A percentile compares a stretch with the other conserved stretches of the same genome.
These are phyloP conservation scores for Vipera ursinii DNA, from an alignment of 2,797 vertebrate species.

Conservation along the genomic window DNA sequence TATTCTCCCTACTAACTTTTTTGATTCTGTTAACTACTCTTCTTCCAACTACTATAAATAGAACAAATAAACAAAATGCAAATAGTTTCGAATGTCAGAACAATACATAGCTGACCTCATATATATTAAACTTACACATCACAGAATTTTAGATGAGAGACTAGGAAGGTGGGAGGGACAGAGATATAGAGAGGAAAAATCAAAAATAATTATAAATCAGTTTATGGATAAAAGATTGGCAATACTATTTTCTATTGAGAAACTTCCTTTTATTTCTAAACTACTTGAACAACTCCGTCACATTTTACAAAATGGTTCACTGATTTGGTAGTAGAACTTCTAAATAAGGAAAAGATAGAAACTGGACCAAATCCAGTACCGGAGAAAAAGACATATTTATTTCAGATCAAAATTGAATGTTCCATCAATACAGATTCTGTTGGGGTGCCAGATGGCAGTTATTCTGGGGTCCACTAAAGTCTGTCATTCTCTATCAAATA, in stretches of 20 bases:
- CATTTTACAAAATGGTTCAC: background rate
- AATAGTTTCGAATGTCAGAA: background rate
- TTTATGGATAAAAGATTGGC: background rate
- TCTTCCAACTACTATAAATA: background rate
- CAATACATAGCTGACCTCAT: background rate
- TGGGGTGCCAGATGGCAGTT: background rate
- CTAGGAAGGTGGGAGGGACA: background rate
- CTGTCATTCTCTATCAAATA: background rate
- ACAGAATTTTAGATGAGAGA: background rate
- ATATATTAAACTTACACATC: background rate
- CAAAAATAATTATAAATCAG: background rate
- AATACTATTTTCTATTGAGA: background rate
- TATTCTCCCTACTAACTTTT: background rate
- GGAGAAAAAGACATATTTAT: background rate
- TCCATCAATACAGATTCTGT: background rate
- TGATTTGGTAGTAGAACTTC: background rate
- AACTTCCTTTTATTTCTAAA: background rate
- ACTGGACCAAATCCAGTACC: background rate
- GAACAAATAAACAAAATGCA: background rate
- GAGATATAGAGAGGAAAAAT: background rate
- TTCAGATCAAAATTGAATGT: background rate
- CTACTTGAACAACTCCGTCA: background rate
- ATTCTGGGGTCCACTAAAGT: background rate
- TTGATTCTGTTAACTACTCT: background rate
- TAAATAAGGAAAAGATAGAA: background rate